Evolutionary conservation across 2,888 invertebrate genomes (phyloP).

Genomic region (Drosophila antonietae): DNA sequence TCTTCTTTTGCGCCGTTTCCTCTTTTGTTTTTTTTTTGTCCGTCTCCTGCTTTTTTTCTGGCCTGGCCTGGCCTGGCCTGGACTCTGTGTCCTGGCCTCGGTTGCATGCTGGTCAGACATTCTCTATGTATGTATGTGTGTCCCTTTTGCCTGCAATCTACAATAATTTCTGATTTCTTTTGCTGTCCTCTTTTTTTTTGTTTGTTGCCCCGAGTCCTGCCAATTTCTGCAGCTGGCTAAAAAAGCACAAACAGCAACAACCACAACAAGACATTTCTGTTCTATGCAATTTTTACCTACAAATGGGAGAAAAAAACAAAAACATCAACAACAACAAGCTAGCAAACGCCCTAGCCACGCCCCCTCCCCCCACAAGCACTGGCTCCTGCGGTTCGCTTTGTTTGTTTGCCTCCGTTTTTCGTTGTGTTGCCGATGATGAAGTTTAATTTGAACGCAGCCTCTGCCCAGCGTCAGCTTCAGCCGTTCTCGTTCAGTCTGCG

Average conservation of each 20-base stretch:
- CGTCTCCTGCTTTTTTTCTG: constrained; percentile 12
- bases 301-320: neutral
- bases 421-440: constrained; percentile 72
- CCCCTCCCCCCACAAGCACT: constrained; percentile 6
- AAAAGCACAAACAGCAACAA: constrained; percentile 23
- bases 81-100: constrained; percentile 20
- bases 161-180: constrained; percentile 80
- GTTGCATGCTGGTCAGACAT: constrained; percentile 74
- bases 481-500: neutral
- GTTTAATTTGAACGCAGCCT: constrained; percentile 73
- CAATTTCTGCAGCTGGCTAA: constrained; percentile 71
- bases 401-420: constrained; percentile 60
- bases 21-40: neutral
- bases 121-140: constrained; percentile 9
- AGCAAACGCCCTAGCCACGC: constrained; percentile 48
- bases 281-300: constrained; percentile 73
- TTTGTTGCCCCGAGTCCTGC: constrained; percentile 35
- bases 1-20: neutral
- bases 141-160: constrained; percentile 66
- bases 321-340: neutral
- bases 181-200: constrained; percentile 59
- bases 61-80: neutral
- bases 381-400: constrained; percentile 51
- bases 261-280: constrained; percentile 12
- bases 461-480: neutral